Evolutionary conservation across 2,797 vertebrate genomes (phyloP), one percentile per base, ranked within the genome.

Genomic region (Enteromius unitaeniatus): DNA sequence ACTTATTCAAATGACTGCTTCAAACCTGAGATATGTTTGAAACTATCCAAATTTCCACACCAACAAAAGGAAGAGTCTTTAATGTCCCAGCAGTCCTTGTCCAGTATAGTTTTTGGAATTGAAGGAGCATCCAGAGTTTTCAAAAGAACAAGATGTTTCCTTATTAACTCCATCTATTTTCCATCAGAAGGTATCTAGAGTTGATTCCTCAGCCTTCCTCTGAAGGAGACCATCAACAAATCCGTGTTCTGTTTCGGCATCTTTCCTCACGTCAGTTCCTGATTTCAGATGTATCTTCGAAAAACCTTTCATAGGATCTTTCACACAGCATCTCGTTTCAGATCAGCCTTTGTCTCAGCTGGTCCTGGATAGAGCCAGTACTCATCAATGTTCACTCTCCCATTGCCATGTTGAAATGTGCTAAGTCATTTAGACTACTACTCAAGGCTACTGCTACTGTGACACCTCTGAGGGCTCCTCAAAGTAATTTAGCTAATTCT

Each of bases 401-500:
- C 37, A 28, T 26, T 64, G 40, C 51, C 58, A 81, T 74, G 84
- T 74, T 85, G 78, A 81, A 68, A 83, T 85, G 84, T 85, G 49
- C 77, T 42, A 40, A 40, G 37, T 23, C 47, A 37, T 42, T 76
- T 53, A 75, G 64, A 53, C 31, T 79, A 51, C 73, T 51, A 75
- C 65, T 78, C 79, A 79, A 10, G 37, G 49, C 67, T 45, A 45
- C 42, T 68, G 17, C 47, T 21, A 21, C 14, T 68, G 75, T 79
- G 58, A 85, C 60, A 81, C 67, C 28, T 26, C 21, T 17, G 19
- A 42, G 21, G 72, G 87, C 23, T 65, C 78, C 81, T 72, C 15
- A 86, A 85, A 89, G 84, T 88, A 86, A 90, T 90, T 91, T 53
- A 89, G 79, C 86, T 87, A 23, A 86, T 85, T 77, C 1, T 75